Evolutionary conservation across 2,888 invertebrate genomes (phyloP), one percentile per base, ranked within the genome.

Genomic region (Brachyptera risi): DNA sequence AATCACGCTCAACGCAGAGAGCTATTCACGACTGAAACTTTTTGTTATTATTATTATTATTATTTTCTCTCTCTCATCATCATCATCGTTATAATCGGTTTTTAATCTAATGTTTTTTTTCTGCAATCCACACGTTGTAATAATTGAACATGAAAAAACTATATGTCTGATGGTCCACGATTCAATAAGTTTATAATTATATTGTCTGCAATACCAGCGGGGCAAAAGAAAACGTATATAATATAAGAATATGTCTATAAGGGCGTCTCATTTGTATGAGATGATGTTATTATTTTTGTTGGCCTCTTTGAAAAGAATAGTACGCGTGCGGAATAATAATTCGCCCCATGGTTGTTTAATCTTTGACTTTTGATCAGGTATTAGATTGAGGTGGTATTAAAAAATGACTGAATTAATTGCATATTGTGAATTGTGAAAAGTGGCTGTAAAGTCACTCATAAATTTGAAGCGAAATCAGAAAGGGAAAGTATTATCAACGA

Each of bases 131-230:
- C 42, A 19, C 15, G 42, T 2, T 42, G 42, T 17, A n/a, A n/a
- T n/a, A n/a, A 42, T 42, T 42, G n/a, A n/a, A n/a, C n/a, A 35
- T 35, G 15, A 54, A 54, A 54, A 54, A 54, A 54, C 4, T 19
- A 37, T 13, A 26, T 47, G 23, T 47, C 47, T 24, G n/a, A 5
- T n/a, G 13, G 38, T 35, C 56, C 44, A 56, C 56, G 50, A 61
- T 61, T 61, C 56, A 58, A 61, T 50, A 58, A 58, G 31, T 51
- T 58, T 42, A 40, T 61, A 61, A 61, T 61, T 61, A 61, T 37
- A 47, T 56, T 60, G 60, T 60, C 60, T 60, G 7, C 23, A 35
- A 56, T 23, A 42, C 40, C 56, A 15, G 40, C 17, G 15, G 56
- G 60, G 60, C 40, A 47, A 15, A 54, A 13, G 37, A 49, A 26